Percentiles rank a stretch among this genome's conserved stretches.
phyloP scores from a whole-genome alignment of 2,888 invertebrate genomes.

The Tetragonisca angustula region DNA sequence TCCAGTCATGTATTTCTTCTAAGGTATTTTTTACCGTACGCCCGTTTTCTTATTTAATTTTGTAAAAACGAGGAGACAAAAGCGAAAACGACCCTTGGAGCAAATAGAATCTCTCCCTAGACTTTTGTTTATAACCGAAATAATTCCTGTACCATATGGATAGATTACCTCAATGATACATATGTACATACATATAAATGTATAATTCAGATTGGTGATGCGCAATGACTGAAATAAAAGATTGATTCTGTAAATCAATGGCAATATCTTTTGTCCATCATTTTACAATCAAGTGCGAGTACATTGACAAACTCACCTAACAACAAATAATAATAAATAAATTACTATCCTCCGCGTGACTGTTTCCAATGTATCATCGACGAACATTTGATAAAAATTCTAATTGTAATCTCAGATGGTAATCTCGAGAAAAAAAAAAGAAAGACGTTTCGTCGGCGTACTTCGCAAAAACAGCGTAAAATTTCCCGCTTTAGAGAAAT shows the following conservation, averaged over 20 bases:
- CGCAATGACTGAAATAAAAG: conserved; percentile 69
- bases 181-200: conserved; percentile 65
- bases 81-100: conserved; percentile 20
- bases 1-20: conserved; percentile 22
- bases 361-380: conserved; percentile 23
- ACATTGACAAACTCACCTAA: conserved; percentile 49
- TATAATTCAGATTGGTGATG: conserved; percentile 50
- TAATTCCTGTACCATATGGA: conserved; percentile 51
- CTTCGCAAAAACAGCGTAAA: conserved; percentile 1
- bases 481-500: conserved; percentile 7
- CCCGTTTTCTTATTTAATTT: conserved; percentile 13
- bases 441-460: conserved; percentile 23
- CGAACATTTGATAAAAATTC: background rate
- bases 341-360: conserved; percentile 47
- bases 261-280: conserved; percentile 29
- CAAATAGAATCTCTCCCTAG: conserved; percentile 35
- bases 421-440: background rate
- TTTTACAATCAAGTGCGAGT: conserved; percentile 50
- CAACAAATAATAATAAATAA: conserved; percentile 68
- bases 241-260: conserved; percentile 55
- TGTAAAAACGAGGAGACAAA: background rate
- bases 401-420: background rate
- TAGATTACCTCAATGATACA: conserved; percentile 48
- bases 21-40: conserved; percentile 31
- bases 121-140: conserved; percentile 46